Evolutionary conservation across 2,113 vertebrate genomes (phyloP).

Genomic region (Heptranchias perlo): DNA sequence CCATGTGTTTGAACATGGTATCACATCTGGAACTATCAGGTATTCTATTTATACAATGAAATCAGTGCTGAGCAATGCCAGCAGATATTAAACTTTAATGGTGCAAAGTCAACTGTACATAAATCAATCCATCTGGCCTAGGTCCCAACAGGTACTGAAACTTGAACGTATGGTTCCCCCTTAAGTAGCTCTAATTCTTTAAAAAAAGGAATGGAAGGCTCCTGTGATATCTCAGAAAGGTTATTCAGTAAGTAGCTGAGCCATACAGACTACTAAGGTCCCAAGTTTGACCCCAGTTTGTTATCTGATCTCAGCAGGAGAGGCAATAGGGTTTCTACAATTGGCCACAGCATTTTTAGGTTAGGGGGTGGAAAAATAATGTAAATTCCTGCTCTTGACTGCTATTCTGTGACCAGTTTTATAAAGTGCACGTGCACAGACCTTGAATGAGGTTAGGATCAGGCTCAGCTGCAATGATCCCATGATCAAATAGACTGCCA

Average conservation of each 20-base stretch:
- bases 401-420: background rate
- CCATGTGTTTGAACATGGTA: background rate
- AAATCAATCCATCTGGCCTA: background rate
- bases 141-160: background rate
- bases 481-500: background rate
- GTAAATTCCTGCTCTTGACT: background rate
- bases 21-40: background rate
- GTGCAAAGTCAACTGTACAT: background rate
- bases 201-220: background rate
- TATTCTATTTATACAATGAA: constrained; percentile 20
- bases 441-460: background rate
- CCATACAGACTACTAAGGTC: background rate
- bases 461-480: background rate
- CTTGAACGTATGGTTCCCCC: background rate
- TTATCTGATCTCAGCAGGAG: background rate
- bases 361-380: background rate
- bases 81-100: constrained; percentile 17
- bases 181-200: background rate
- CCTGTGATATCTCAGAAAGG: background rate
- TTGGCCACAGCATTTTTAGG: background rate
- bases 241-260: background rate
- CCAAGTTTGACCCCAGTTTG: background rate
- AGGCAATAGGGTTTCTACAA: background rate
- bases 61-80: background rate
- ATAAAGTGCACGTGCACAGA: background rate